Evolutionary conservation across 2,797 vertebrate genomes (phyloP), one percentile per base, ranked within the genome.

Genomic region (Pterois miles): DNA sequence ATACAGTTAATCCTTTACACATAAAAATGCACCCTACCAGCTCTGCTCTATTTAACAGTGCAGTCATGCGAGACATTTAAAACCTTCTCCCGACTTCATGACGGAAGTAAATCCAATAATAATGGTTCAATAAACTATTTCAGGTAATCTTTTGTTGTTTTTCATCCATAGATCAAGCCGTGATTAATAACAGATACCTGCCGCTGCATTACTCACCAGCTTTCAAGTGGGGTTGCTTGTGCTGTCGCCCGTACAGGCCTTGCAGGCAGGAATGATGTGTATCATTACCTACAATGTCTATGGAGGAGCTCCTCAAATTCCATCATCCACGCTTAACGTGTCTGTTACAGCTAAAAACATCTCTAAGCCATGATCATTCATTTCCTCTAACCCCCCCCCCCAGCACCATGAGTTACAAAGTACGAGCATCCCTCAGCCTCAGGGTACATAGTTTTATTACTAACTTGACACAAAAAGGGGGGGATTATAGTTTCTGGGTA

Each of bases 141-240:
- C 56, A 73, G 58, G 74, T 82, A 52, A 78, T 89, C 76, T 78
- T 82, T 62, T 76, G 62, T 68, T 75, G 84, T 68, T 38, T 76
- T 65, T 81, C 70, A 66, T 60, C 81, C 76, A 56, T 69, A 75
- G 81, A 86, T 88, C 83, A 85, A 87, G 87, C 72, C 31, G 50
- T 89, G 90, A 93, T 93, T 87, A 89, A 93, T 89, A 88, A 67
- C 70, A 23, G 62, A 66, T 23, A 72, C 64, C 64, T 27, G 64
- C 53, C 12, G 20, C 56, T 56, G 80, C 78, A 73, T 89, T 80
- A 78, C 86, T 93, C 89, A 89, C 88, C 81, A 90, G 84, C 75
- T 79, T 74, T 58, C 80, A 78, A 69, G 80, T 78, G 65, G 80
- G 80, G 68, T 77, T 68, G 71, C 71, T 46, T 58, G 46, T 83